Evolutionary conservation across 2,113 vertebrate genomes (phyloP).

Genomic region (Arvicanthis niloticus): DNA sequence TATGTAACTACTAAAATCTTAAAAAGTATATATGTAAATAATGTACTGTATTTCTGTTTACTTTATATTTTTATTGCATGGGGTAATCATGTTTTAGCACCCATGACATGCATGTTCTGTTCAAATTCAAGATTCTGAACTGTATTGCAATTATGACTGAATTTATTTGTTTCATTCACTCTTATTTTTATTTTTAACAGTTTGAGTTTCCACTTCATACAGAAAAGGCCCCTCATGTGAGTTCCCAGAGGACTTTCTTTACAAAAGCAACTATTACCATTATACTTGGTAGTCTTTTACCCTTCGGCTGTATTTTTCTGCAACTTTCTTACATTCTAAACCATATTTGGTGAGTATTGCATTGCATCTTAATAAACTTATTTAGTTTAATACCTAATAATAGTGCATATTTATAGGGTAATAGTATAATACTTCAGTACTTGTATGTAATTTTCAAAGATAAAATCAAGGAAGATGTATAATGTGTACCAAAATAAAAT

Average conservation of each 20-base stretch:
- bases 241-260: conserved; percentile 93
- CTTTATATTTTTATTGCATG: neutral
- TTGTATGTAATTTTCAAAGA: neutral
- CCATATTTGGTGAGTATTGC: conserved; percentile 92
- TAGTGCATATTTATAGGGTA: neutral
- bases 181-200: conserved; percentile 90
- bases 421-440: neutral
- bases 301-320: conserved; percentile 96
- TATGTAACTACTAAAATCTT: neutral
- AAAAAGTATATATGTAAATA: neutral
- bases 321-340: conserved; percentile 97
- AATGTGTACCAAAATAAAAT: neutral
- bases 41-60: neutral
- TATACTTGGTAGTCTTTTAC: conserved; percentile 94
- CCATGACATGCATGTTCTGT: neutral
- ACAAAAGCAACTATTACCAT: conserved; percentile 92
- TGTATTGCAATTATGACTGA: conserved; percentile 15
- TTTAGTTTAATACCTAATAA: neutral
- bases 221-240: conserved; percentile 93
- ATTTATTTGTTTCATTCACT: conserved; percentile 40
- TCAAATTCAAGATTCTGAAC: conserved; percentile 11
- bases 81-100: neutral
- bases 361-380: neutral
- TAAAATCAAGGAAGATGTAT: neutral
- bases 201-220: conserved; percentile 88